Base-by-base conservation (phyloP, 2,113 vertebrate genomes). In the Mus musculus region DNA sequence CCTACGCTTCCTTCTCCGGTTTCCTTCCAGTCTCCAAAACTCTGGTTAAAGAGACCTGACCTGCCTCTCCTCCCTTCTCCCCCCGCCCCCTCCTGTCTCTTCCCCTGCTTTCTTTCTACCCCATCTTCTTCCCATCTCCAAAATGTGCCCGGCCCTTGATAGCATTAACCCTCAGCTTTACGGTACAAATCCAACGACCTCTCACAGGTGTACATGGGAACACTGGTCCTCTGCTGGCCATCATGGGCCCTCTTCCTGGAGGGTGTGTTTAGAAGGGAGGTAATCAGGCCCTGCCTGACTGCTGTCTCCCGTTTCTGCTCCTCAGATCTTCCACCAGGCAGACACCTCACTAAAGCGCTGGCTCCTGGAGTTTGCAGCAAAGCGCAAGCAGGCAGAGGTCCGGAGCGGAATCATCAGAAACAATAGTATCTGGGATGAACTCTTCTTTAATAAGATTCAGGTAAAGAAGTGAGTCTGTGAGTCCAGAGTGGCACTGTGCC, bases 381-480 rank as follows among this genome's bases (percentile, higher is more conserved):
- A 86, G 26, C 92, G 99, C 94, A 99, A 99, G 94, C 99, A 99
- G 86, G 98, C 98, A 0, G 99, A 99, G 96, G 98, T 99, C 49
- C 98, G 92, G 76, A 98, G 98, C 0, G 99, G 99, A 59, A 98
- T 99, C 87, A 98, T 99, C 72, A 97, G 99, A 56, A 99, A 99
- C 0, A 98, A 99, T 49, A 99, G 99, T 13, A 69, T 99, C 92
- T 99, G 99, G 99, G 99, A 99, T 82, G 99, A 98, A 19, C 97
- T 99, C 46, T 98, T 99, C 95, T 99, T 99, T 88, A 98, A 99
- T 86, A 99, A 99, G 97, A 98, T 99, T 94, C 99, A 99, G 98
- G 99, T 99, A 94, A 97, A 95, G 10, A 26, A n/a, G 54, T 76
- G 4, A 71, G 36, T 49, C 93, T 69, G 17, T 2, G 67, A 46